A percentile compares a stretch with the other conserved stretches of the same genome.
phyloP scores from a whole-genome alignment of 2,797 vertebrate species.

The Muscicapa comitata region DNA sequence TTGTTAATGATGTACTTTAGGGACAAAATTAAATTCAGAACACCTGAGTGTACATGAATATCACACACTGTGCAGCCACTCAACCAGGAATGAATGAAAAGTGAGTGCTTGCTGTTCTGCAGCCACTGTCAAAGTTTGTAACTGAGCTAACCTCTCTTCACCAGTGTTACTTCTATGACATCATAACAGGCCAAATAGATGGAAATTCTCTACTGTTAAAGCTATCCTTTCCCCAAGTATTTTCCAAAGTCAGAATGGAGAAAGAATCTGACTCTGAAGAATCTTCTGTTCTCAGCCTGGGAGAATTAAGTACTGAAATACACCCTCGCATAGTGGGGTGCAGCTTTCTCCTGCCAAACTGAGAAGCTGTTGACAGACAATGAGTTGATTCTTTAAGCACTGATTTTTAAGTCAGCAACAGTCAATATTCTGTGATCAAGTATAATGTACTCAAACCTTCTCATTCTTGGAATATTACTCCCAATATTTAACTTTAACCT shows the following conservation, averaged over 20 bases:
- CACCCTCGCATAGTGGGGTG: rapidly evolving
- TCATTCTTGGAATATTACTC: background rate
- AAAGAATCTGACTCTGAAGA: background rate
- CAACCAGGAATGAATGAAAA: background rate
- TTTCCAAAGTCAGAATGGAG: background rate
- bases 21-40: constrained; percentile 24
- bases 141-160: background rate
- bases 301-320: background rate
- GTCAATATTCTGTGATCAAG: background rate
- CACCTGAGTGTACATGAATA: constrained; percentile 20
- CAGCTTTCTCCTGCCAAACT: background rate
- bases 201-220: background rate
- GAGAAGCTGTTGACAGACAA: background rate
- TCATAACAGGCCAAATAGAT: background rate
- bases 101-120: background rate
- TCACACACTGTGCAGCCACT: background rate
- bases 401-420: background rate
- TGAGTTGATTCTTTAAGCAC: background rate
- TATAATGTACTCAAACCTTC: background rate
- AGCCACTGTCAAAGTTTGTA: background rate
- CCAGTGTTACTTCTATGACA: background rate
- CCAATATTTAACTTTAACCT: background rate
- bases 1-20: constrained; percentile 52
- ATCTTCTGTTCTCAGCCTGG: background rate
- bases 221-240: background rate